These are phyloP conservation scores for Agonopterix heracliana DNA, from an alignment of 2,888 invertebrate species.

Conservation along the genomic window DNA sequence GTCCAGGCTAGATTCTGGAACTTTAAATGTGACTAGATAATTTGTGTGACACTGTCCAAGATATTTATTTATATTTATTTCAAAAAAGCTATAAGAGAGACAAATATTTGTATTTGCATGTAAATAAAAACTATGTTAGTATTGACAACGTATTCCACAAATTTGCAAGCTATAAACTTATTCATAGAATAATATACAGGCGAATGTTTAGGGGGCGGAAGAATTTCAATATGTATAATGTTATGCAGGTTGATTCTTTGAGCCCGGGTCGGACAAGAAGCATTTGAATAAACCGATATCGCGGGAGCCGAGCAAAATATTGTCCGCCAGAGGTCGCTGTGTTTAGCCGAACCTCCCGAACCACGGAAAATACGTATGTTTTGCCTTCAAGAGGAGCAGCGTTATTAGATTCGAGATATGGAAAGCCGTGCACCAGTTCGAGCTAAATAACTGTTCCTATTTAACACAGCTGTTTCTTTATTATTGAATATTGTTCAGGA, in stretches of 20 bases:
- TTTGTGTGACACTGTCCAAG: background rate
- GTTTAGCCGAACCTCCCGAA: slow-evolving; percentile 42
- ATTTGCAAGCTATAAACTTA: slow-evolving; percentile 43
- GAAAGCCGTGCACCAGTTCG: slow-evolving; percentile 1
- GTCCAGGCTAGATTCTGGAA: too few species aligned
- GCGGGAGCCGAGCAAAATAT: slow-evolving; percentile 65
- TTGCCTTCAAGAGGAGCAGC: slow-evolving; percentile 41
- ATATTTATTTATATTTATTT: too few species aligned
- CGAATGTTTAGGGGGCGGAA: slow-evolving; percentile 53
- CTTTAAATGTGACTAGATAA: too few species aligned
- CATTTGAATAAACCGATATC: slow-evolving; percentile 75
- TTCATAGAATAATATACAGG: slow-evolving; percentile 65
- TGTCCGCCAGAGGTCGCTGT: slow-evolving; percentile 62
- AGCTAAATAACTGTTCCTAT: background rate
- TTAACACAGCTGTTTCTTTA: too few species aligned
- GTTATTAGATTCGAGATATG: slow-evolving; percentile 55
- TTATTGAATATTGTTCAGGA: too few species aligned
- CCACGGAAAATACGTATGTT: slow-evolving; percentile 56
- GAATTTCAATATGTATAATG: slow-evolving; percentile 74
- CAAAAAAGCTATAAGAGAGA: background rate
- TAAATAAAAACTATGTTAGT: background rate
- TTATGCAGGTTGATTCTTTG: slow-evolving; percentile 74
- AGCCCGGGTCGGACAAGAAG: slow-evolving; percentile 63
- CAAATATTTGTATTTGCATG: background rate
- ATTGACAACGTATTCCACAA: slow-evolving; percentile 17